Evolutionary conservation across 2,113 vertebrate species (phyloP).

Genomic region (Serinus canaria): DNA sequence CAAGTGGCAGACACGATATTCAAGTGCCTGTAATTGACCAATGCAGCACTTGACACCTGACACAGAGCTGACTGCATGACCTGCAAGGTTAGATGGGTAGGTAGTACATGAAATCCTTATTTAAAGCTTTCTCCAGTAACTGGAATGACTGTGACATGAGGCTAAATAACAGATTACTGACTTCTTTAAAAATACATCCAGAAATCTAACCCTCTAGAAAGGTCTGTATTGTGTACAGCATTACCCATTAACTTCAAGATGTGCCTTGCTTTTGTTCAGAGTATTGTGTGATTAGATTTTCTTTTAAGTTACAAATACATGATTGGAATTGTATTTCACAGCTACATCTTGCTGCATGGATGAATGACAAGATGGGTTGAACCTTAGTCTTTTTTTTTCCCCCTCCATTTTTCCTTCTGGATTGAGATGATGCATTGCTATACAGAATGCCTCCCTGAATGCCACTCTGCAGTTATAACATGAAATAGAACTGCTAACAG

Average conservation of each 20-base stretch:
- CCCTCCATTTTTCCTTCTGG: constrained; percentile 16
- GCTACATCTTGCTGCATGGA: neutral
- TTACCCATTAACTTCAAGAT: constrained; percentile 49
- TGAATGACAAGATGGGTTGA: constrained; percentile 45
- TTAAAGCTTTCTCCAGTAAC: constrained; percentile 51
- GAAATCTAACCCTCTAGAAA: constrained; percentile 59
- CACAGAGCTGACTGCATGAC: constrained; percentile 47
- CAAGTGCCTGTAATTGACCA: constrained; percentile 73
- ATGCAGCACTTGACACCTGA: constrained; percentile 47
- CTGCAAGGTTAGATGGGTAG: constrained; percentile 57
- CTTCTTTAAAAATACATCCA: constrained; percentile 53
- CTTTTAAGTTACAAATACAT: constrained; percentile 44
- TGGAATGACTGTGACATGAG: constrained; percentile 59
- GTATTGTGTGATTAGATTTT: constrained; percentile 5
- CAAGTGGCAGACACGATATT: constrained; percentile 64
- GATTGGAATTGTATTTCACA: constrained; percentile 53
- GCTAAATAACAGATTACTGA: constrained; percentile 43
- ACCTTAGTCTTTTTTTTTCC: neutral
- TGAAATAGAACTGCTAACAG: constrained; percentile 59
- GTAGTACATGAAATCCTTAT: constrained; percentile 53
- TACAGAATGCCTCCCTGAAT: constrained; percentile 30
- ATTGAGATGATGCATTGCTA: constrained; percentile 36
- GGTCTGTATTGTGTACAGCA: constrained; percentile 45
- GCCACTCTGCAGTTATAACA: constrained; percentile 49
- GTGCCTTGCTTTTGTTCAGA: constrained; percentile 52